phyloP scores from a whole-genome alignment of 2,797 vertebrate genomes.

The Graptemys geographica region DNA sequence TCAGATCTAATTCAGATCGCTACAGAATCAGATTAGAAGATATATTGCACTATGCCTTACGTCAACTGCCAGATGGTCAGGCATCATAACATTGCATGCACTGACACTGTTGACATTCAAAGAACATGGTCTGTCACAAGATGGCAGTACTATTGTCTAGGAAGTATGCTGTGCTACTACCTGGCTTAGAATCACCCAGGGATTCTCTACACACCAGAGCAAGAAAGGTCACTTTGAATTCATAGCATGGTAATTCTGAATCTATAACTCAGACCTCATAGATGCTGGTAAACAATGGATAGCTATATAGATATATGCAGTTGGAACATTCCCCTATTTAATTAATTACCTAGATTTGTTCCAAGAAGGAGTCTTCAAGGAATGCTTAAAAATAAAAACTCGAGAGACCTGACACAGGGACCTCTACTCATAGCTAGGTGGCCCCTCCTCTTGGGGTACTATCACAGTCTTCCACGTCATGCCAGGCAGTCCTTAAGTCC shows the following conservation, averaged over 20 bases:
- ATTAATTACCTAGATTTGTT: background rate
- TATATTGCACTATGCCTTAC: rapidly evolving
- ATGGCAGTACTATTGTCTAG: background rate
- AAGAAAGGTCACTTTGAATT: background rate
- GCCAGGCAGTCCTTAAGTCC: background rate
- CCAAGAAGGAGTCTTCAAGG: background rate
- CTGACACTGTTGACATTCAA: rapidly evolving
- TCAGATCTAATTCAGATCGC: background rate
- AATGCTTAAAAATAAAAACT: background rate
- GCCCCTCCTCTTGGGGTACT: background rate
- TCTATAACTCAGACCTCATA: background rate
- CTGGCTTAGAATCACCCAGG: rapidly evolving
- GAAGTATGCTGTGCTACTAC: rapidly evolving
- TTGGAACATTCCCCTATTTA: background rate
- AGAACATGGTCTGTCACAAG: background rate
- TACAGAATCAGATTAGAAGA: background rate
- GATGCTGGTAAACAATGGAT: background rate
- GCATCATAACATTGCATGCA: background rate
- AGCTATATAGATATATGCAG: background rate
- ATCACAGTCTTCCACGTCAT: background rate
- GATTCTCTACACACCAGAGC: background rate
- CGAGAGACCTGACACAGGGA: background rate
- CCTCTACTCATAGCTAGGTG: background rate
- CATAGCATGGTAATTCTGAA: background rate
- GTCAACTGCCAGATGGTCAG: rapidly evolving